Base-by-base conservation (phyloP, 2,113 vertebrate genomes). In the Fukomys damarensis region DNA sequence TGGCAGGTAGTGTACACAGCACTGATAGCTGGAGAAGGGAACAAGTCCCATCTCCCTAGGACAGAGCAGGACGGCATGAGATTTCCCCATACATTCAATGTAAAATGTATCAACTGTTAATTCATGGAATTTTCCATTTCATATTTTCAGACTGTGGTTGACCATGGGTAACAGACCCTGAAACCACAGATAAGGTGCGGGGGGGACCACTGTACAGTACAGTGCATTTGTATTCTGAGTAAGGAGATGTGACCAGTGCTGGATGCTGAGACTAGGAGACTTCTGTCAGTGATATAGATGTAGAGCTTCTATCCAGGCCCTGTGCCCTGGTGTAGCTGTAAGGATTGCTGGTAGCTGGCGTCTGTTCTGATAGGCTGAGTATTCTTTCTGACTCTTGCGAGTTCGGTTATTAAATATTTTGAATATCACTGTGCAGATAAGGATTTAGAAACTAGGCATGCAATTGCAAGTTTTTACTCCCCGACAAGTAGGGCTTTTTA, bases 381-480 rank as follows among this genome's bases (percentile, higher is more conserved):
- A 56, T 20, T 16, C 79, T 76, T 82, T 83, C 16, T 46, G 82
- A 70, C 61, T 70, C 83, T 43, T 52, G 7, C 16, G 68, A n/a
- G 19, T 91, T 56, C 52, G 65, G n/a, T 89, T 68, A 66, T 84
- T 89, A 96, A 91, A 43, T 84, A 95, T 87, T 84, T 89, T 95
- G 90, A 84, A 46, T 52, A 70, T 91, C 49, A 86, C 20, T 94
- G 43, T 76, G 41, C n/a, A 84, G 80, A 85, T 70, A 74, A 68
- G 87, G 54, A 61, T 96, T 49, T 66, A 82, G 52, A 97, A 94
- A 96, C 52, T 30, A 92, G 41, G 12, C 59, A 49, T 41, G 52
- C n/a, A 38, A 80, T 3, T 41, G 74, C 12, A 72, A 72, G 43
- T 11, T 91, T 96, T 92, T n/a, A 84, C 20, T 92, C 38, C 86